A percentile compares a stretch with the other conserved stretches of the same genome.
phyloP scores from a whole-genome alignment of 2,113 vertebrate genomes.

The Salvelinus namaycush region DNA sequence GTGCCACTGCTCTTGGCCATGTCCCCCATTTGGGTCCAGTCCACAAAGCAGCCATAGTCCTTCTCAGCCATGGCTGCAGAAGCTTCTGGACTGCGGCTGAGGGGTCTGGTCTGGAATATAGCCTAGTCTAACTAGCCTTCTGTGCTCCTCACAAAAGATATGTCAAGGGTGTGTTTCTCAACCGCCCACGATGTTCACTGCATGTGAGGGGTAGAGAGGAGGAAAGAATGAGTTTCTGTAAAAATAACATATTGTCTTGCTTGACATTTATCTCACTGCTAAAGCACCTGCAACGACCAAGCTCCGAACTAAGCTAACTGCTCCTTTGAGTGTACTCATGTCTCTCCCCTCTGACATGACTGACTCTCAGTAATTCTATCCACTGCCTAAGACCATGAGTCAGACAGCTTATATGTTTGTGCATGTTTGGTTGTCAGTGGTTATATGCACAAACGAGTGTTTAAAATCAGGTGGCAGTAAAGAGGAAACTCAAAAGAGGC shows the following conservation, averaged over 20 bases:
- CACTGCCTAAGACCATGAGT: too few relatives aligned
- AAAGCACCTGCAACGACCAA: too few relatives aligned
- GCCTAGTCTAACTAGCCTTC: conserved; percentile 18
- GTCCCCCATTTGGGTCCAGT: conserved; percentile 87
- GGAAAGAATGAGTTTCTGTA: not conserved
- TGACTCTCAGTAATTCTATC: too few relatives aligned
- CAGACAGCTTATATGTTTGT: too few relatives aligned
- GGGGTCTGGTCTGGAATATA: not conserved
- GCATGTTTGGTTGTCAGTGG: too few relatives aligned
- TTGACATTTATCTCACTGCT: too few relatives aligned
- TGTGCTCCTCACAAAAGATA: conserved; percentile 39
- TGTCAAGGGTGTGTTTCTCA: conserved; percentile 13
- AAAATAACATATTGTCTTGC: not conserved
- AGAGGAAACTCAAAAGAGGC: too few relatives aligned
- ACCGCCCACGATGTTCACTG: conserved; percentile 57
- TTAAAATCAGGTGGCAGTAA: too few relatives aligned
- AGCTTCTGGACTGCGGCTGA: conserved; percentile 20
- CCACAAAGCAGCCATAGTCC: conserved; percentile 87
- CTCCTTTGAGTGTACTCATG: too few relatives aligned
- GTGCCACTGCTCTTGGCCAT: conserved; percentile 79
- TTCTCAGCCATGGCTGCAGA: conserved; percentile 78
- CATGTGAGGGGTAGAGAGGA: conserved; percentile 23
- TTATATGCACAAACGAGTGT: too few relatives aligned
- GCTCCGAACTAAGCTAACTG: too few relatives aligned
- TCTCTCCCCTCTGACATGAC: too few relatives aligned